These are phyloP conservation scores for rabbit (Oryctolagus cuniculus) DNA, from an alignment of 2,113 vertebrate species.

Conservation along the genomic window mOryCun1.1 NC_091447.1:19926001-19926500, in stretches of 20 bases:
- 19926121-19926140: conserved; percentile 17
- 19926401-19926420: conserved; percentile 5
- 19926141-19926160: not conserved
- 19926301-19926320: conserved; percentile 18
- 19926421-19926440: not conserved
- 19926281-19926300: not conserved
- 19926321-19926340: not conserved
- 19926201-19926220: not conserved
- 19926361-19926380: conserved; percentile 21
- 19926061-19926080: not conserved
- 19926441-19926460: not conserved
- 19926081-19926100: conserved; percentile 14
- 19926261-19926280: conserved; percentile 19
- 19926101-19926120: not conserved
- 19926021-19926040: conserved; percentile 24
- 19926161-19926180: conserved; percentile 5
- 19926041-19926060: conserved; percentile 25
- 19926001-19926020: conserved; percentile 1
- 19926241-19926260: not conserved
- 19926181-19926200: not conserved
- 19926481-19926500: not conserved
- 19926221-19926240: not conserved
- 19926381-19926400: not conserved
- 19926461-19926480: conserved; percentile 18
- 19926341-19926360: not conserved